These are phyloP conservation scores for Labeo rohita DNA, from an alignment of 2,113 vertebrate species.

Conservation along the genomic window DNA sequence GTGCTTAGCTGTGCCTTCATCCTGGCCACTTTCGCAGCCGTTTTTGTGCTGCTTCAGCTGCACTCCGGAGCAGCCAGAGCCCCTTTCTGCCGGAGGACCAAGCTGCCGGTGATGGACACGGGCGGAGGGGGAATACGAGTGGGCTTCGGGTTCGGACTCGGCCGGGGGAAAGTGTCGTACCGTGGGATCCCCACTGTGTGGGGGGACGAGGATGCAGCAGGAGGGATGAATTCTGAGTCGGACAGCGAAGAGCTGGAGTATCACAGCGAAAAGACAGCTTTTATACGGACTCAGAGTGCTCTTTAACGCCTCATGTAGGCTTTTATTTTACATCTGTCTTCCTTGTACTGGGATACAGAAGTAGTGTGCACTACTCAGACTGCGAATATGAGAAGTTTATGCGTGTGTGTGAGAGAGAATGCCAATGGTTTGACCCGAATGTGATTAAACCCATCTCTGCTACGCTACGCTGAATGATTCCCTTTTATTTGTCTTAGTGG, in stretches of 20 bases:
- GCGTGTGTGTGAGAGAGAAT: constrained; percentile 3
- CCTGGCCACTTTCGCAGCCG: constrained; percentile 79
- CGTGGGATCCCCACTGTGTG: constrained; percentile 93
- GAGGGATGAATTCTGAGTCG: constrained; percentile 81
- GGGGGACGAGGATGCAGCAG: constrained; percentile 84
- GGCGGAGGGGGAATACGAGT: constrained; percentile 60
- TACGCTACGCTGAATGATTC: constrained; percentile 12
- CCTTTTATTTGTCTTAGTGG: constrained; percentile 33
- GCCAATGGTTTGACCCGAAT: constrained; percentile 17
- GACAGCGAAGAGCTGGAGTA: constrained; percentile 85
- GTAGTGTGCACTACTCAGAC: constrained; percentile 23
- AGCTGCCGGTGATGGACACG: constrained; percentile 84
- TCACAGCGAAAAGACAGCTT: constrained; percentile 91
- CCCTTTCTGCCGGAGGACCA: constrained; percentile 82
- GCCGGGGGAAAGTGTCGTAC: constrained; percentile 82
- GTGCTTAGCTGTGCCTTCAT: constrained; percentile 91
- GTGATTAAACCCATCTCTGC: constrained; percentile 27
- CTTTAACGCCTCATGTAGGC: constrained; percentile 74
- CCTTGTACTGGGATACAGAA: constrained; percentile 32
- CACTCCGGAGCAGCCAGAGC: constrained; percentile 75
- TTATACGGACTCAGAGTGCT: constrained; percentile 94
- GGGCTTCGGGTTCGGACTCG: constrained; percentile 66
- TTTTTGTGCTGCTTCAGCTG: constrained; percentile 90
- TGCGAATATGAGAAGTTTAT: background rate
- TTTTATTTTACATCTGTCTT: constrained; percentile 43